Evolutionary conservation across 1,140 invertebrate species (phyloP), one percentile per base, ranked within the genome.

Genomic region (Brachionus calyciflorus): DNA sequence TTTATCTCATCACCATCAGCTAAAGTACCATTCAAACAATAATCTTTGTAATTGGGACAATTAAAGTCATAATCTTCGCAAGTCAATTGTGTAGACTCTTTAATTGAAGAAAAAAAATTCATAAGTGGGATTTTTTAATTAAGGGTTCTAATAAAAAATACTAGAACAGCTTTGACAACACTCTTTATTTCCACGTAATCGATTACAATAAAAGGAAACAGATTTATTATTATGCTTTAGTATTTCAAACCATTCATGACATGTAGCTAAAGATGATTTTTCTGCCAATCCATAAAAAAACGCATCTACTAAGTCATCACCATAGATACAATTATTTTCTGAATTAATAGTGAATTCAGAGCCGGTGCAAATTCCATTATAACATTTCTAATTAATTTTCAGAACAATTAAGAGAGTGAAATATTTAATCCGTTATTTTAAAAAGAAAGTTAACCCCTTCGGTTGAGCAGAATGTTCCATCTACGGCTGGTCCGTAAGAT

Each of bases 181-280:
- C n/a, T 28, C 33, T 55, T 55, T 55, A 12, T 30, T 28, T 28
- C 53, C 53, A 2, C 33, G 3, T 28, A 55, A 28, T 28, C n/a
- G 28, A n/a, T 55, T 55, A 28, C 53, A 55, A 55, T 28, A 55
- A 55, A 28, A 55, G 17, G 1, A 24, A 3, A 55, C 17, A 10
- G 53, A 55, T 55, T 55, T 55, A n/a, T 28, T 28, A 55, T 55
- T 10, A 28, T 14, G 14, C 28, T 33, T 12, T 28, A 55, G 28
- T n/a, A 55, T 55, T 5, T 24, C 28, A 55, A 55, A 55, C 53
- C 53, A 55, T 55, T 55, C 53, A 28, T 26, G 9, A 55, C 53
- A 55, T 28, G 53, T n/a, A 0, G 33, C 10, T 6, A 17, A 24
- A 5, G 17, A 14, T n/a, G 28, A 28, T 30, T 24, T 28, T 14